Evolutionary conservation across 2,113 vertebrate genomes (phyloP), one percentile per base, ranked within the genome.

Genomic region (Heterocephalus glaber): DNA sequence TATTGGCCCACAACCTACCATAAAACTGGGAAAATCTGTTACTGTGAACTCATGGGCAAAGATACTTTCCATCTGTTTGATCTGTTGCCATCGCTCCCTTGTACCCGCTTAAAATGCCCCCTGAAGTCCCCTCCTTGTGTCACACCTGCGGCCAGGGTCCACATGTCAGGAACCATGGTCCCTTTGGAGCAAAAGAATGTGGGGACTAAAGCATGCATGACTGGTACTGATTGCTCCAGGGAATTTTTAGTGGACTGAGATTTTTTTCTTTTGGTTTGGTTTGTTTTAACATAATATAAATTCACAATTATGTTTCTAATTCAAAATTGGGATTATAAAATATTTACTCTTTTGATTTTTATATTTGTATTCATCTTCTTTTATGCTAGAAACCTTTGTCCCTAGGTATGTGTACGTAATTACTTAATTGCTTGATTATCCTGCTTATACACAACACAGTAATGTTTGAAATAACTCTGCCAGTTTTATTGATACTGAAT

Each of bases 311-410:
- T 58, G 63, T 19, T 84, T 80, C 13, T 86, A 70, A 72, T 86
- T 87, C 54, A 92, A 47, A 74, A 80, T 95, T 52, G 89, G 88
- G 63, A 84, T 87, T n/a, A 85, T 44, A 63, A 65, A 49, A 14
- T 58, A 28, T 85, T 94, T 86, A 68, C 28, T 89, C 68, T 22
- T 87, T 95, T 54, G 47, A 65, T 86, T 89, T 70, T 93, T 96
- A 16, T 72, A 30, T 83, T 85, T 87, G 16, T 79, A 14, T 87
- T 16, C n/a, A 33, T 86, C 79, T 85, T 79, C 20, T 63, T 24
- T 61, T 79, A 10, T 2, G 47, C 52, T 35, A 72, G 77, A 79
- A 49, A 22, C 44, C 77, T 94, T 88, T 47, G 19, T 90, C 66
- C 8, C 54, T 68, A 49, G 74, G 35, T 89, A 63, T 24, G 56